Evolutionary conservation across 2,113 vertebrate genomes (phyloP).

Genomic region (Diphyllodes magnificus): DNA sequence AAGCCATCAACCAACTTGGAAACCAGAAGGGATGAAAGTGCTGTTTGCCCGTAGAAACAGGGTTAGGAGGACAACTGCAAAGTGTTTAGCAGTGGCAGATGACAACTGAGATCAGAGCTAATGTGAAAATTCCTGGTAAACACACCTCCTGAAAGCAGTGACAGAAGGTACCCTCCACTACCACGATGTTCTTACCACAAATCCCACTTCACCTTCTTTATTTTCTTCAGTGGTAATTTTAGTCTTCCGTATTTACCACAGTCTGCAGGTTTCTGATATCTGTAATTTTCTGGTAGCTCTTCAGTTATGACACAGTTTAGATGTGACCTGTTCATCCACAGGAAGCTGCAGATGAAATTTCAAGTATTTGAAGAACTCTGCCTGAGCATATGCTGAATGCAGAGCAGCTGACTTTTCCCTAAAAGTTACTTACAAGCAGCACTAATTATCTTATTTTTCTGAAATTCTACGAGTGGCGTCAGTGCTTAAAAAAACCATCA

Average conservation of each 20-base stretch:
- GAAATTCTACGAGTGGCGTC: not conserved
- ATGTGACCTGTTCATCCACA: not conserved
- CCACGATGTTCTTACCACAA: not conserved
- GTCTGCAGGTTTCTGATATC: not conserved
- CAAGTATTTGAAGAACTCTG: not conserved
- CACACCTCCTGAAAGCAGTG: not conserved
- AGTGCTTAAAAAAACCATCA: not conserved
- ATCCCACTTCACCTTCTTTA: not conserved
- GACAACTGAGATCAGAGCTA: not conserved
- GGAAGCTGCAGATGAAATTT: not conserved
- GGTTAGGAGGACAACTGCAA: not conserved
- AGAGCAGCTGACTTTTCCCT: conserved; percentile 19
- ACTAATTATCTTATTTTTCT: conserved; percentile 11
- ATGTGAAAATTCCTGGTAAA: not conserved
- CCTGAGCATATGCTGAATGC: not conserved
- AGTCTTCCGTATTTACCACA: not conserved
- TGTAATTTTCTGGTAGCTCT: not conserved
- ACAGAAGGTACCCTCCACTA: not conserved
- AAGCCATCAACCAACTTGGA: rapidly evolving
- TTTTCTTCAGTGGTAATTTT: not conserved
- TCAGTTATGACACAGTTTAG: not conserved
- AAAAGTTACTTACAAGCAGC: not conserved
- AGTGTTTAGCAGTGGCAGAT: not conserved
- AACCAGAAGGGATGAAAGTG: not conserved
- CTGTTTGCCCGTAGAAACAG: rapidly evolving